Base-by-base conservation (phyloP, 2,113 vertebrate genomes). In the Azemiops feae region DNA sequence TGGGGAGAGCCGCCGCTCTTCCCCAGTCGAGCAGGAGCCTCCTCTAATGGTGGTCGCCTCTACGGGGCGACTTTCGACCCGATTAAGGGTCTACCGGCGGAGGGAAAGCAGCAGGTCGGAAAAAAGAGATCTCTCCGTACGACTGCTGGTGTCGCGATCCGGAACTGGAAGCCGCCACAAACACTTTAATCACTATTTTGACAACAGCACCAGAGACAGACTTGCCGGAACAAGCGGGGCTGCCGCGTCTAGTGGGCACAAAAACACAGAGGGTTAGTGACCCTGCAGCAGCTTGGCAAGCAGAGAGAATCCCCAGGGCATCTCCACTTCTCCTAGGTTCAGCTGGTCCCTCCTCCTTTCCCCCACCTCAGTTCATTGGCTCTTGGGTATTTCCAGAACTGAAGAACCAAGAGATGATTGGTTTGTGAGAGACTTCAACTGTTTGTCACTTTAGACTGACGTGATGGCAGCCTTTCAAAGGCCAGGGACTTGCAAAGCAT, bases 151-250 rank as follows among this genome's bases (percentile, higher is more conserved):
- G n/a, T n/a, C n/a, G n/a, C n/a, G n/a, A n/a, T n/a, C n/a, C n/a
- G n/a, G n/a, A n/a, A n/a, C n/a, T n/a, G 30, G 98, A 99, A 60
- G 99, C 98, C 85, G 99, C 99, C 90, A 99, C 98, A 94, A 99
- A 99, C 23, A 99, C 99, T 98, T 98, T 99, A 97, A 99, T 99
- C 94, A 99, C 99, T 99, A 99, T 99, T 96, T 95, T 97, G 98
- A 95, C 92, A 94, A 94, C 50, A 94, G 87, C 91, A 85, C 94
- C n/a, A n/a, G n/a, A 92, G 94, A 30, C 92, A 69, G 96, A 39
- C 39, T 94, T 97, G 94, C 52, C 52, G 91, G 69, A 94, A 93
- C 93, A 93, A n/a, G 58, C 96, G 95, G 92, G 47, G 92, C 94
- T 25, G 95, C 43, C 45, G 34, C 85, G 27, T 88, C 60, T 34